phyloP scores from a whole-genome alignment of 2,113 vertebrate genomes.

The Oreocharis arfaki region DNA sequence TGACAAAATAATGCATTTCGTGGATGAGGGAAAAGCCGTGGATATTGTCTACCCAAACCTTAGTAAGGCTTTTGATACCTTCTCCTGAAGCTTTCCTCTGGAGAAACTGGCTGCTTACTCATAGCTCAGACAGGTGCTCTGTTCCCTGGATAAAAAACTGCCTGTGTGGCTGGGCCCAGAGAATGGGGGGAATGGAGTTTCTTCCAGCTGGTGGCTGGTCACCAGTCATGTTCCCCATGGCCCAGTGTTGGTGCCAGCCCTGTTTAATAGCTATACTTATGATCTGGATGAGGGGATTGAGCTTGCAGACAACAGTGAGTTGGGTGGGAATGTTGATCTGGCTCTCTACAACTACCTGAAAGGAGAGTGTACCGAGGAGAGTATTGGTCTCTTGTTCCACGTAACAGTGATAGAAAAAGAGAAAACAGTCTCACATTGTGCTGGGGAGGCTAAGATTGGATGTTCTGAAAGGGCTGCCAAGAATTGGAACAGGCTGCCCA shows the following conservation, averaged over 20 bases:
- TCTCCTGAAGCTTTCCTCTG: not conserved
- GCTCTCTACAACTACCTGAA: not conserved
- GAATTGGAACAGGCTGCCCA: not conserved
- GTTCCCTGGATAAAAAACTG: not conserved
- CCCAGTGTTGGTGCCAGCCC: not conserved
- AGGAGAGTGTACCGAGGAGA: rapidly evolving
- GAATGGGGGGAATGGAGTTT: too few relatives aligned
- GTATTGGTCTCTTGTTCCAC: not conserved
- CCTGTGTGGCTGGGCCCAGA: not conserved
- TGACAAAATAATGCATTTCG: not conserved
- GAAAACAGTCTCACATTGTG: not conserved
- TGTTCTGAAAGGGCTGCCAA: not conserved
- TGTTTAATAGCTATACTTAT: not conserved
- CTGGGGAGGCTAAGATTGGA: not conserved
- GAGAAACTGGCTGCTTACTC: not conserved
- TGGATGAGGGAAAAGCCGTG: not conserved
- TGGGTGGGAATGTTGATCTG: not conserved
- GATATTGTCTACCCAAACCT: not conserved
- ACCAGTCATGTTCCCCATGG: not conserved
- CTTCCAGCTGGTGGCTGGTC: not conserved
- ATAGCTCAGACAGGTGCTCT: not conserved
- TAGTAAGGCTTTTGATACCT: not conserved
- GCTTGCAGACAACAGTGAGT: not conserved
- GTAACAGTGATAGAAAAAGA: not conserved
- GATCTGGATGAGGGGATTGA: not conserved